Evolutionary conservation across 2,888 invertebrate species (phyloP).

Genomic region (Cremastobaeus sp.): DNA sequence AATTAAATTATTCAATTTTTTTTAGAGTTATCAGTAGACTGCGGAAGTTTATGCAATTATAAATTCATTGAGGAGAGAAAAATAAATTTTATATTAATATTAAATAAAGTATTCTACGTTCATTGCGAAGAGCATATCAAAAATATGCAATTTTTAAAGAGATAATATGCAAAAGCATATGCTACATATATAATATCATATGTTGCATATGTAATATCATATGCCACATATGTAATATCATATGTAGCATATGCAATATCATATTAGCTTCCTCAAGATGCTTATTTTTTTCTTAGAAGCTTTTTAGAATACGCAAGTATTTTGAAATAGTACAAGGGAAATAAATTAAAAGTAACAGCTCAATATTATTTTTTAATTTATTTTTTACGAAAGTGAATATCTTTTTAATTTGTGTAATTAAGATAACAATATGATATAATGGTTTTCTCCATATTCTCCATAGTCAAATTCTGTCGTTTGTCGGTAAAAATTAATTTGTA

Average conservation of each 20-base stretch:
- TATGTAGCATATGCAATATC: not conserved
- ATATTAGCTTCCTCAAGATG: too few species aligned
- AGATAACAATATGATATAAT: conserved; percentile 3
- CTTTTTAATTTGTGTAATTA: too few species aligned
- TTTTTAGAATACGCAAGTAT: too few species aligned
- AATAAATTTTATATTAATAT: not conserved
- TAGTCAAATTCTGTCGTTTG: conserved; percentile 7
- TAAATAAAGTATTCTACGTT: not conserved
- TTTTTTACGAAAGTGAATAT: too few species aligned
- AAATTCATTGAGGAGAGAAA: not conserved
- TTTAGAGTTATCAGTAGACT: not conserved
- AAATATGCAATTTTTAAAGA: not conserved
- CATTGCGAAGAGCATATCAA: not conserved
- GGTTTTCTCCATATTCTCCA: conserved; percentile 6
- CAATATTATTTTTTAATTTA: not conserved
- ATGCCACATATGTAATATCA: not conserved
- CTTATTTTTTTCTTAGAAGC: too few species aligned
- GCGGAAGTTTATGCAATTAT: conserved; percentile 4
- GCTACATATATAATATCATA: not conserved
- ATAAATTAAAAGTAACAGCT: not conserved
- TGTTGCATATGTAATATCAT: conserved; percentile 1
- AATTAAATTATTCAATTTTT: too few species aligned
- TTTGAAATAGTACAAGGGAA: too few species aligned
- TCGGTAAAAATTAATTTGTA: conserved; percentile 21
- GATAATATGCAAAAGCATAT: conserved; percentile 3